Percentiles rank a stretch among this genome's conserved stretches.
Conservation (phyloP, 2,797 vertebrate genomes). For the Acanthopagrus latus region DNA sequence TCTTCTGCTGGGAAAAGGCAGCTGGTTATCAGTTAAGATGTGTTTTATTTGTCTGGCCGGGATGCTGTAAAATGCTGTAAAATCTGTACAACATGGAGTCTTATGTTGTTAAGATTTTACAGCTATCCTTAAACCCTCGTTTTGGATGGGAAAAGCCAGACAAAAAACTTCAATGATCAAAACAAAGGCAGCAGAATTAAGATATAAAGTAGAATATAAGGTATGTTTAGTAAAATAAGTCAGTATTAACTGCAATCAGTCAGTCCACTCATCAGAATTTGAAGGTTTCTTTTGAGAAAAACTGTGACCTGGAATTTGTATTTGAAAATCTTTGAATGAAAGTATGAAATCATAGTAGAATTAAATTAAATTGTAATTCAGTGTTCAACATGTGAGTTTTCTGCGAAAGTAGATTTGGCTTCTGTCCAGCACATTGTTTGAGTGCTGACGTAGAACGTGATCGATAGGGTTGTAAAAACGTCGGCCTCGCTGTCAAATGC, state of each 20-base stretch:
- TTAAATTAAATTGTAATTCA: neutral
- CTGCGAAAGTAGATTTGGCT: constrained; percentile 40
- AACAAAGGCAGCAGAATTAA: neutral
- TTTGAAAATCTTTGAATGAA: neutral
- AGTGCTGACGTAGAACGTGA: constrained; percentile 34
- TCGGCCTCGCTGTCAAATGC: constrained; percentile 33
- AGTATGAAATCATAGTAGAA: neutral
- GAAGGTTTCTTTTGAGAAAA: neutral
- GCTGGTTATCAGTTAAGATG: neutral
- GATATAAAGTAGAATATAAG: neutral
- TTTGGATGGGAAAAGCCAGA: neutral
- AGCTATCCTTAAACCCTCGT: neutral
- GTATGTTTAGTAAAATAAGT: neutral
- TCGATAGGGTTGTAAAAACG: constrained; percentile 51
- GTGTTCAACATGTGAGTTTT: constrained; percentile 7
- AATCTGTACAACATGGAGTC: neutral
- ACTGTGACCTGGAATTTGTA: neutral
- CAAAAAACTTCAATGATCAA: accelerated
- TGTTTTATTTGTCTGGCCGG: neutral
- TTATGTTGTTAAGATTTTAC: no score
- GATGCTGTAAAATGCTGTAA: no score
- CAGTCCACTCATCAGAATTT: neutral
- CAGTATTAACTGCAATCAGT: neutral
- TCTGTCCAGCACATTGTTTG: constrained; percentile 47
- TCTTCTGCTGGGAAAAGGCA: constrained; percentile 7